Percentiles rank a stretch among this genome's conserved stretches.
Evolutionary conservation across 2,888 invertebrate genomes (phyloP).

Genomic region (Cremastinae sp.): DNA sequence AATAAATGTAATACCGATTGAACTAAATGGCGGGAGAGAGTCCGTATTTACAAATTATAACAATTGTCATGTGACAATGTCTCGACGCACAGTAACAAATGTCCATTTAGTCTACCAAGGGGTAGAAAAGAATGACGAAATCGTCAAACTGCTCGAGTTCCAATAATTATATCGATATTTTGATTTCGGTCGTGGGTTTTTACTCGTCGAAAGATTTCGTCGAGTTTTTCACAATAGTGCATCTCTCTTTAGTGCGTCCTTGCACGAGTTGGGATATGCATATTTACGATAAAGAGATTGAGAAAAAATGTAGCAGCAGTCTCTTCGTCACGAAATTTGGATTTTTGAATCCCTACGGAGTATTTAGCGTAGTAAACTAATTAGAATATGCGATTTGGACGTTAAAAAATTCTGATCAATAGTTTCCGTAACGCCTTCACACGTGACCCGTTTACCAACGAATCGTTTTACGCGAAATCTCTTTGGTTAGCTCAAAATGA

Average conservation of each 20-base stretch:
- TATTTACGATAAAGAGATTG: constrained; percentile 55
- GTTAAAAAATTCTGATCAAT: constrained; percentile 39
- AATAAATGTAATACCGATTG: constrained; percentile 19
- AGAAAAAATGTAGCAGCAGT: constrained; percentile 59
- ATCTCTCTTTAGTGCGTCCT: constrained; percentile 7
- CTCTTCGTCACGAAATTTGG: constrained; percentile 56
- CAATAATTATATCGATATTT: constrained; percentile 41
- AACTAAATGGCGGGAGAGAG: background rate
- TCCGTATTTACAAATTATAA: constrained; percentile 30
- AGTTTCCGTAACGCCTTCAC: constrained; percentile 32
- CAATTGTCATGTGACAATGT: constrained; percentile 24
- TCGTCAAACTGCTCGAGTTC: constrained; percentile 7
- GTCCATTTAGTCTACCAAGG: background rate
- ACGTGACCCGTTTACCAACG: constrained; percentile 33
- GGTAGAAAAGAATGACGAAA: constrained; percentile 14
- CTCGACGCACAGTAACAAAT: constrained; percentile 15
- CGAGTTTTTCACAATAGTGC: constrained; percentile 17
- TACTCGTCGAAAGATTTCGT: constrained; percentile 10
- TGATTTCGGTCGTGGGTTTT: constrained; percentile 43
- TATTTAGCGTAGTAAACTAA: constrained; percentile 58
- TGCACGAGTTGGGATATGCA: constrained; percentile 65
- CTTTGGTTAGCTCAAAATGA: constrained; percentile 54
- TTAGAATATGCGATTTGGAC: constrained; percentile 61
- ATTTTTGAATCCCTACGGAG: constrained; percentile 54
- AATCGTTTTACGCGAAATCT: constrained; percentile 61